Conservation (phyloP, 2,113 vertebrate genomes). For the Pan paniscus region DNA sequence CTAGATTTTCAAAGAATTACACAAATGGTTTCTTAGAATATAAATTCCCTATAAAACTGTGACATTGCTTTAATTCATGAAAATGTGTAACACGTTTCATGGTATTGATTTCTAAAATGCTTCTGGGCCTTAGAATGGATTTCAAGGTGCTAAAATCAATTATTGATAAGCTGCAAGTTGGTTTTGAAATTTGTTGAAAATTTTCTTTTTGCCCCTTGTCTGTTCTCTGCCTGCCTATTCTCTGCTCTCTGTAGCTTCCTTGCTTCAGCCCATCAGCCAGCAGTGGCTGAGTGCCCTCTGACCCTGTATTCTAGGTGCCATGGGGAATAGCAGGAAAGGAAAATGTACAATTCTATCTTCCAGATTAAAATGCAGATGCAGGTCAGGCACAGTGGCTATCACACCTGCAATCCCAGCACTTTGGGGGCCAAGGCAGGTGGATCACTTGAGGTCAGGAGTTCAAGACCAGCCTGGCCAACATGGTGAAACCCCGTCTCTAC, state of each 20-base stretch:
- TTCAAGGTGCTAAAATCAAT: neutral
- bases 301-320: neutral
- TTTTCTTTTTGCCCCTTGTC: neutral
- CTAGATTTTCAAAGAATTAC: slow-evolving; percentile 27
- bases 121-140: neutral
- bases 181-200: neutral
- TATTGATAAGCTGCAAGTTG: neutral
- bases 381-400: too few species aligned
- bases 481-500: too few species aligned
- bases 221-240: neutral
- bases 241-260: neutral
- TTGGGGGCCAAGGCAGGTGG: too few species aligned
- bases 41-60: neutral
- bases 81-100: neutral
- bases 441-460: too few species aligned
- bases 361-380: neutral
- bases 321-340: neutral
- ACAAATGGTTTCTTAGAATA: neutral
- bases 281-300: neutral
- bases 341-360: neutral
- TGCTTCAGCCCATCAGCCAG: neutral
- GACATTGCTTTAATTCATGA: neutral
- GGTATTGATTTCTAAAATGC: neutral
- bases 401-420: too few species aligned
- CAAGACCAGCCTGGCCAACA: too few species aligned